These are phyloP conservation scores for Brachionus asplanchnoidis DNA, from an alignment of 1,140 invertebrate genomes.

Conservation along the genomic window DNA sequence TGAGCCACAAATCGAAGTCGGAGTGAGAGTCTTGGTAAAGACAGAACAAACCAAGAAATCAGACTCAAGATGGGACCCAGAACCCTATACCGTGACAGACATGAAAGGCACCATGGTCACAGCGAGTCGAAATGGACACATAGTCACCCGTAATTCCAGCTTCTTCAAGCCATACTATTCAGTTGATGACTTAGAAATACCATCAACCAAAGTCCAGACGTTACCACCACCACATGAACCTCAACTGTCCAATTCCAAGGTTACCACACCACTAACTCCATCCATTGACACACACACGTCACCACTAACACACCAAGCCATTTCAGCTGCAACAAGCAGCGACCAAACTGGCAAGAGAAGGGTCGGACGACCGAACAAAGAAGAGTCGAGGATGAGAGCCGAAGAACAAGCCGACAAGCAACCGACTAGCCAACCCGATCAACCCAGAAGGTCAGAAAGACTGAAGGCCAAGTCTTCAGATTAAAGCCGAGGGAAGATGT, in stretches of 20 bases:
- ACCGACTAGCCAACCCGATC: not conserved
- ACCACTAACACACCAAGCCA: not conserved
- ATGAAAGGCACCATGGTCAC: not conserved
- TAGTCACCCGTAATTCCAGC: not conserved
- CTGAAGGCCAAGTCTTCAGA: not conserved
- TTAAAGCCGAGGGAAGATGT: constrained; percentile 2
- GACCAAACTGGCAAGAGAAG: not conserved
- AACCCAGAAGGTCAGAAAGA: not conserved
- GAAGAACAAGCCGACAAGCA: not conserved
- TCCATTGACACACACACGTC: not conserved
- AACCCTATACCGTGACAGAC: not conserved
- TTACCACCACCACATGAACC: not conserved
- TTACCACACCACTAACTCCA: not conserved
- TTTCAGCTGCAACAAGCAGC: not conserved
- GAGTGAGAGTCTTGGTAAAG: not conserved
- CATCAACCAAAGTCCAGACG: not conserved
- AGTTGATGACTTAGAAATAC: not conserved
- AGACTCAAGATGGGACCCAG: not conserved
- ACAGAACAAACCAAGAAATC: not conserved
- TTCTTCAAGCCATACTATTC: not conserved
- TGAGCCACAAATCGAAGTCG: not conserved
- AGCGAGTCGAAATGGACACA: too few relatives aligned
- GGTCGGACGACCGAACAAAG: not conserved
- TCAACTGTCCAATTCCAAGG: not conserved
- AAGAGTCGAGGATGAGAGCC: not conserved